phyloP scores from a whole-genome alignment of 2,113 vertebrate genomes.

The Himantopus leucocephalus region DNA sequence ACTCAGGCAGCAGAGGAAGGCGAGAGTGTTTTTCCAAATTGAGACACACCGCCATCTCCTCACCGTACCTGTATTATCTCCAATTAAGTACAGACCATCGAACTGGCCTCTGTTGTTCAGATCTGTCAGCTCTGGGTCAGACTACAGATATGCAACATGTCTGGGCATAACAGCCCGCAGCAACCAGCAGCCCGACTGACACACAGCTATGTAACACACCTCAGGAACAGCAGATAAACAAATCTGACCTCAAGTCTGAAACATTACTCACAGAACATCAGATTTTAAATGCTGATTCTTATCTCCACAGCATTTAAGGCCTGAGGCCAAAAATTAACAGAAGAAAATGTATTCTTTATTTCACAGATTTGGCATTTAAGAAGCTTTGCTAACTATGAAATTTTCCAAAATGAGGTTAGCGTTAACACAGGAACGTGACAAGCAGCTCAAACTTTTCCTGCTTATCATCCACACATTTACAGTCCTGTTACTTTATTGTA shows the following conservation, averaged over 20 bases:
- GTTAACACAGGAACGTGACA: neutral
- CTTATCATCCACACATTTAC: neutral
- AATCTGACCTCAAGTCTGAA: neutral
- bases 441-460: neutral
- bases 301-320: neutral
- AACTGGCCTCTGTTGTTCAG: neutral
- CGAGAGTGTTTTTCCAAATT: neutral
- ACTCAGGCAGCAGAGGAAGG: neutral
- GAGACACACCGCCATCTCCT: neutral
- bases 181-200: neutral
- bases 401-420: neutral
- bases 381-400: neutral
- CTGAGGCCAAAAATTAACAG: neutral
- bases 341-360: neutral
- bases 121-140: neutral
- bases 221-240: neutral
- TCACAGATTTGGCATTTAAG: neutral
- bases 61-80: no score
- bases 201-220: neutral
- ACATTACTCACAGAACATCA: neutral
- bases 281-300: neutral
- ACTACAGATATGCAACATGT: neutral
- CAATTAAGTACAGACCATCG: neutral
- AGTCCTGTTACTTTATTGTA: neutral
- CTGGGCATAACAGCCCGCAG: neutral